A percentile compares a stretch with the other conserved stretches of the same genome.
Conservation (phyloP, 2,113 vertebrate species). For the Silurus glanis region DNA sequence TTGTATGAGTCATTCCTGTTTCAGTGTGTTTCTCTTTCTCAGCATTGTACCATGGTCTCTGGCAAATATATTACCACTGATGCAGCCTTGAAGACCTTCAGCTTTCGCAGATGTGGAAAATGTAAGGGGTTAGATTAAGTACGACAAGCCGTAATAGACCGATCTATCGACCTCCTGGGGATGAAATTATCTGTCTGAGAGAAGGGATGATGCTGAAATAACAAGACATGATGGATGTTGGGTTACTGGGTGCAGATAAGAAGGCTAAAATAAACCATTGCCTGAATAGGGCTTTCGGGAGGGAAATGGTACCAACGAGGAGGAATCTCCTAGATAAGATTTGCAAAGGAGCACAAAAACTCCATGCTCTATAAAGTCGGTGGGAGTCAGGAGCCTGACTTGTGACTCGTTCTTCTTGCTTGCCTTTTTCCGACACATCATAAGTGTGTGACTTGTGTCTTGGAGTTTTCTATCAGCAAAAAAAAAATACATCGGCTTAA, state of each 20-base stretch:
- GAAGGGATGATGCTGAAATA: constrained; percentile 3
- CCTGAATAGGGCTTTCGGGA: background rate
- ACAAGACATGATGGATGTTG: background rate
- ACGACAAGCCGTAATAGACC: background rate
- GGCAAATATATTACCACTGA: constrained; percentile 2
- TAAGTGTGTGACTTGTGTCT: background rate
- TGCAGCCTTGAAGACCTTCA: background rate
- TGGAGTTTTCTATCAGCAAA: background rate
- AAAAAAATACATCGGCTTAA: background rate
- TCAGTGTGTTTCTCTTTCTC: constrained; percentile 23
- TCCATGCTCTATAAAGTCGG: background rate
- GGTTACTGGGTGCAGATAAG: constrained; percentile 12
- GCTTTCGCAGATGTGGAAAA: background rate
- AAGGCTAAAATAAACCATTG: background rate
- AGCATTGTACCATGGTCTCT: constrained; percentile 26
- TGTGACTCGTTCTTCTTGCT: background rate
- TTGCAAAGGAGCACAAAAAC: constrained; percentile 39
- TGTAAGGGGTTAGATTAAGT: background rate
- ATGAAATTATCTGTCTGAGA: background rate
- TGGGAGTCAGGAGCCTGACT: background rate
- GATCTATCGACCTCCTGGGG: background rate
- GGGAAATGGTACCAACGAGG: constrained; percentile 3
- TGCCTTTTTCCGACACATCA: background rate
- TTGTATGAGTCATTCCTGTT: constrained; percentile 53
- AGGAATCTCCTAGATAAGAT: constrained; percentile 1